Evolutionary conservation across 30 jellyfish, hydroid and myxozoan genomes (phyloP).

Genomic region (Chironex yamaguchii): DNA sequence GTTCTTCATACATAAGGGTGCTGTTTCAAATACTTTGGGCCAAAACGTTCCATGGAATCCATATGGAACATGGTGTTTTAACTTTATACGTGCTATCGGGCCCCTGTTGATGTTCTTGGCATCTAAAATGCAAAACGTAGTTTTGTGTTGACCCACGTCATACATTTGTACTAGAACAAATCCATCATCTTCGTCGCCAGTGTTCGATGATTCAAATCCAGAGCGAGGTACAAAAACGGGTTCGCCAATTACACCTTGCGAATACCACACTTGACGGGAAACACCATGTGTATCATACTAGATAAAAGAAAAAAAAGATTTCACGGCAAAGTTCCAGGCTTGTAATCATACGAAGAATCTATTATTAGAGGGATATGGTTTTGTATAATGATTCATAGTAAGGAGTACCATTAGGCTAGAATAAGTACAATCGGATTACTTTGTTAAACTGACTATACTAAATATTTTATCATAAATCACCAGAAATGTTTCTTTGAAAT

Average conservation of each 20-base stretch:
- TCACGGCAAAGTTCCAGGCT: no score
- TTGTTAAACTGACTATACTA: no score
- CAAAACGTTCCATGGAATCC: conserved; percentile 97
- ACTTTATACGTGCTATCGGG: conserved; percentile 84
- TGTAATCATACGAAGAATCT: no score
- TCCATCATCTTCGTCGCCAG: conserved; percentile 98
- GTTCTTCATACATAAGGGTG: conserved; percentile 33
- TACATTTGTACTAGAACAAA: conserved; percentile 88
- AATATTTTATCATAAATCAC: no score
- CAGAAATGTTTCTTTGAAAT: not conserved
- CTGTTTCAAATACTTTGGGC: conserved; percentile 85
- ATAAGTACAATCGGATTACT: no score
- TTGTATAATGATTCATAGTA: no score
- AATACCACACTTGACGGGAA: conserved; percentile 96
- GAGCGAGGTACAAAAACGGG: conserved; percentile 95
- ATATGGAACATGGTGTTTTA: conserved; percentile 96
- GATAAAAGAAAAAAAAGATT: no score
- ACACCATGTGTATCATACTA: no score
- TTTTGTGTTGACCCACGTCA: conserved; percentile 78
- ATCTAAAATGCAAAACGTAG: conserved; percentile 90
- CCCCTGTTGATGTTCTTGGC: conserved; percentile 86
- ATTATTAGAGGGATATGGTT: no score
- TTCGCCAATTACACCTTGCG: conserved; percentile 95
- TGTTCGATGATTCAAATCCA: conserved; percentile 84
- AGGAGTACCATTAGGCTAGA: no score